phyloP scores from a whole-genome alignment of 1,140 invertebrate genomes.

The Leguminivora glycinivorella region DNA sequence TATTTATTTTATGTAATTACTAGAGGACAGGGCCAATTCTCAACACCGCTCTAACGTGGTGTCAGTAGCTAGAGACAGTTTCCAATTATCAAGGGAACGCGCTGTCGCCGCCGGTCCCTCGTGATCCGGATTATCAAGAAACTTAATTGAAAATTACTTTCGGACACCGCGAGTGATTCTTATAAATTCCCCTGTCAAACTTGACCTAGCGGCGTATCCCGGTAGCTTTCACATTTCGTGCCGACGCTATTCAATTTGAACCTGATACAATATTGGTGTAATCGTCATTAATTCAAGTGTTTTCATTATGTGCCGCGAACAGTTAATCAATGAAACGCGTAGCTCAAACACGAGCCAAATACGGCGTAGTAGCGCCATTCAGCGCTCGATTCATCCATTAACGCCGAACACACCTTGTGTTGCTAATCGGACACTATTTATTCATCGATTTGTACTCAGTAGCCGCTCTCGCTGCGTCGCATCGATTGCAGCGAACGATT shows the following conservation, averaged over 20 bases:
- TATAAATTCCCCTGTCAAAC: slow-evolving; percentile 59
- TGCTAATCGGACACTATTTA: slow-evolving; percentile 63
- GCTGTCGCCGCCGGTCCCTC: slow-evolving; percentile 48
- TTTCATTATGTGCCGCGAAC: slow-evolving; percentile 34
- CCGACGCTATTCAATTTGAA: slow-evolving; percentile 29
- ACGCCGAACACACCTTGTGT: slow-evolving; percentile 48
- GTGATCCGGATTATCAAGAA: slow-evolving; percentile 71
- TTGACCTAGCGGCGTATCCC: slow-evolving; percentile 38
- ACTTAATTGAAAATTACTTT: slow-evolving; percentile 72
- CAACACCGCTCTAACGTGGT: slow-evolving; percentile 44
- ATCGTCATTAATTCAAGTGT: slow-evolving; percentile 35
- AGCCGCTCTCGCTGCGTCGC: slow-evolving; percentile 53
- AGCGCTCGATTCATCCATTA: slow-evolving; percentile 56
- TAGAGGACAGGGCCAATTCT: slow-evolving; percentile 4
- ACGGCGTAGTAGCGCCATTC: slow-evolving; percentile 46
- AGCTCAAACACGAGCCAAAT: slow-evolving; percentile 46
- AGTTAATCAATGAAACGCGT: slow-evolving; percentile 47
- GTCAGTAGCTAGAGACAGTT: slow-evolving; percentile 58
- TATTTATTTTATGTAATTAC: slow-evolving; percentile 2
- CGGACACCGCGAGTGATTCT: slow-evolving; percentile 47
- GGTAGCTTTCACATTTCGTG: slow-evolving; percentile 42
- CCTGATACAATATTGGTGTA: slow-evolving; percentile 33
- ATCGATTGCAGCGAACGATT: slow-evolving; percentile 61
- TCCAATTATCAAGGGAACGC: slow-evolving; percentile 58
- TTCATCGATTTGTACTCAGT: slow-evolving; percentile 67